These are phyloP conservation scores for Heterotis niloticus DNA, from an alignment of 2,113 vertebrate genomes.

Conservation along the genomic window DNA sequence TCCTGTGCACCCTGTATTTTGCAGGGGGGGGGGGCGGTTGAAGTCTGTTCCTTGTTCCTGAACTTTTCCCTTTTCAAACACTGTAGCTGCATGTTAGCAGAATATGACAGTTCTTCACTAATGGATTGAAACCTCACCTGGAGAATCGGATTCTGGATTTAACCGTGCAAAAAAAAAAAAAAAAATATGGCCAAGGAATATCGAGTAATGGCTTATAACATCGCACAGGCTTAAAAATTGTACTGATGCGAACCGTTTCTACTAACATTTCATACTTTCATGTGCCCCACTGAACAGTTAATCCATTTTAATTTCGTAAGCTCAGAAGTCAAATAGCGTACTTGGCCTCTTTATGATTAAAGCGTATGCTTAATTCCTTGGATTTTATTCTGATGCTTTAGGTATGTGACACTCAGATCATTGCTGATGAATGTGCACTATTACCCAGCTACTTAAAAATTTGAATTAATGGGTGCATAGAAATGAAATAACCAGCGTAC, in stretches of 20 bases:
- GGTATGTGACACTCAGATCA: not conserved
- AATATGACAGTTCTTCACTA: not conserved
- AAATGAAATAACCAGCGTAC: not conserved
- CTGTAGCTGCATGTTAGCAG: not conserved
- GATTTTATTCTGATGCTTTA: not conserved
- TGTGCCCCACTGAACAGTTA: not conserved
- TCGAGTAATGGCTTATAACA: not conserved
- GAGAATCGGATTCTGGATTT: not conserved
- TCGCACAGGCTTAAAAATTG: slow-evolving; percentile 2
- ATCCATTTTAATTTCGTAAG: slow-evolving; percentile 20
- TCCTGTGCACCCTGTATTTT: not conserved
- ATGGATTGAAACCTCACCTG: not conserved
- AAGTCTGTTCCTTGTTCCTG: too few relatives aligned
- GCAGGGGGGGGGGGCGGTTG: not conserved
- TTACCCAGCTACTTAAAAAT: slow-evolving; percentile 2
- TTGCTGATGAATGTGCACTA: not conserved
- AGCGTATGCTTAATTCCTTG: not conserved
- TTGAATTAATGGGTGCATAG: not conserved
- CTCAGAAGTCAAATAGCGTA: slow-evolving; percentile 1
- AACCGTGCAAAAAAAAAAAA: not conserved
- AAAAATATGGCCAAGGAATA: not conserved
- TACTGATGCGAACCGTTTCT: not conserved
- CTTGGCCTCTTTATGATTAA: not conserved
- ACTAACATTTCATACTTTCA: not conserved
- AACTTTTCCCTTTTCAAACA: too few relatives aligned